Evolutionary conservation across 2,113 vertebrate genomes (phyloP), one percentile per base, ranked within the genome.

Genomic region (Aspidoscelis tigris): DNA sequence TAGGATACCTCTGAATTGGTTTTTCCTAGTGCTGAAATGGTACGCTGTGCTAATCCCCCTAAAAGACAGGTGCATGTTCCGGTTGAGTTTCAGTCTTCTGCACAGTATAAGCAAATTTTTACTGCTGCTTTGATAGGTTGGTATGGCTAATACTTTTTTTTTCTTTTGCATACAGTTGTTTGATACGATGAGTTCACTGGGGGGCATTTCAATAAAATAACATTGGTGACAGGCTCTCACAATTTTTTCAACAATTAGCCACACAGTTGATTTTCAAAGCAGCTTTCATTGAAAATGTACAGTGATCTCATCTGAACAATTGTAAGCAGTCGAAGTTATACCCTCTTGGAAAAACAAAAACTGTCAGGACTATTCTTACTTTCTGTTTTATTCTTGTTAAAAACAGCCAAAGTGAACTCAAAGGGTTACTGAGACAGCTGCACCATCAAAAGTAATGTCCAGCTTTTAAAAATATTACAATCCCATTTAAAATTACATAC

Each of bases 31-130:
- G 81, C 11, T 47, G 86, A 90, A 69, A 80, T 88, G 84, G 84
- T 94, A 24, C 92, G 88, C 70, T 78, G 87, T 1, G n/a, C 82
- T 11, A 21, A 1, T 78, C 68, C 95, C 85, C 96, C 95, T 24
- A 95, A 93, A 90, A 95, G 96, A 58, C 90, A 92, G 21, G 53
- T 92, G 22, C 79, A 81, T 24, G 94, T 97, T 64, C 96, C 96
- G 39, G 80, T 85, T 41, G 76, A 81, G 26, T 97, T 97, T 85
- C 93, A 89, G 64, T 96, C 96, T 44, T 77, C 93, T 1, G 47
- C 89, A 76, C 96, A 97, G 53, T 97, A 97, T 83, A 96, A 91
- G 14, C 94, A 95, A 73, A 64, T 94, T 71, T 97, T 97, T 80
- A 94, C 92, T 80, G 89, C 95, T 86, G 96, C 95, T 86, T 91